These are phyloP conservation scores for Chrysocyon brachyurus DNA, from an alignment of 2,797 vertebrate species.

Conservation along the genomic window DNA sequence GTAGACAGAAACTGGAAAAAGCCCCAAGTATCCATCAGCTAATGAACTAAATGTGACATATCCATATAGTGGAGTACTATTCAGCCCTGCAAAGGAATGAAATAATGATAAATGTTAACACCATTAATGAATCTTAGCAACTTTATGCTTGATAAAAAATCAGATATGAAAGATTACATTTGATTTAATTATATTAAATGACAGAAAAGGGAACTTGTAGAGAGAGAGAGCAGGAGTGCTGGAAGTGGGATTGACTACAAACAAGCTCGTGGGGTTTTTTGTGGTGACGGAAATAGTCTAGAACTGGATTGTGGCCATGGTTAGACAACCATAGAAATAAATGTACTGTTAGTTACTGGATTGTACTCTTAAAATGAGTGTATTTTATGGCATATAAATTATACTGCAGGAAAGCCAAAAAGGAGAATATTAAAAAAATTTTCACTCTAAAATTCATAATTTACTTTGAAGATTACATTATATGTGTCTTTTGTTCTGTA, in stretches of 20 bases:
- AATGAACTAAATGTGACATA: neutral
- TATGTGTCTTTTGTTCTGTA: neutral
- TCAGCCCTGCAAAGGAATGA: neutral
- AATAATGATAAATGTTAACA: neutral
- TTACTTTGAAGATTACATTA: neutral
- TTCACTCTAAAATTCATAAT: neutral
- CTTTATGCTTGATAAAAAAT: conserved; percentile 10
- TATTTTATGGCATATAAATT: conserved; percentile 21
- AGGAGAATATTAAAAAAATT: neutral
- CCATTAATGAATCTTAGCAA: neutral
- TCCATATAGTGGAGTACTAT: neutral
- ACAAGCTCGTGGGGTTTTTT: neutral
- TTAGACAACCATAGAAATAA: conserved; percentile 28
- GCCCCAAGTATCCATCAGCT: neutral
- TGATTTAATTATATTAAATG: conserved; percentile 8
- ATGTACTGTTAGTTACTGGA: neutral
- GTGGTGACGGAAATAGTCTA: neutral
- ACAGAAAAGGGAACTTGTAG: neutral
- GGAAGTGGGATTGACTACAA: neutral
- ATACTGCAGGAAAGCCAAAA: neutral
- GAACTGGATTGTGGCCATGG: neutral
- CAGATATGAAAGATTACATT: neutral
- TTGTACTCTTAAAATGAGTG: neutral
- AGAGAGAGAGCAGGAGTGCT: neutral
- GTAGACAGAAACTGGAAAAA: neutral